Evolutionary conservation across 2,888 invertebrate species (phyloP).

Genomic region (Aethes cnicana): DNA sequence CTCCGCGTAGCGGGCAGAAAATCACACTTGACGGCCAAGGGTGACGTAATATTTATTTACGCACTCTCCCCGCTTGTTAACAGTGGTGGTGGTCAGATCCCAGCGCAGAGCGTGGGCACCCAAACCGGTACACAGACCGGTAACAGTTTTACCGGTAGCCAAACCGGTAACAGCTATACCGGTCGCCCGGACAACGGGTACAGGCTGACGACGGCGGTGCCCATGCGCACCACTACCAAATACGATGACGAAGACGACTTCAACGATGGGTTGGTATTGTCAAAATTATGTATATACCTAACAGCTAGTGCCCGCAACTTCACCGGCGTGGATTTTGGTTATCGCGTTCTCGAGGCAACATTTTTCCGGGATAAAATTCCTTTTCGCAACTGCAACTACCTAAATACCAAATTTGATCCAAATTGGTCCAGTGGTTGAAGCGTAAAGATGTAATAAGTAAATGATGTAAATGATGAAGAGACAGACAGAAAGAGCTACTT

Average conservation of each 20-base stretch:
- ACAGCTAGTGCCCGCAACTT: background rate
- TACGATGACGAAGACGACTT: constrained; percentile 40
- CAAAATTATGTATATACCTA: background rate
- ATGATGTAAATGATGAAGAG: too few relatives aligned
- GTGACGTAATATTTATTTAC: too few relatives aligned
- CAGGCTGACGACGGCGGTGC: constrained; percentile 39
- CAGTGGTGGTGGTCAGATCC: constrained; percentile 46
- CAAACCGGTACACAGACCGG: constrained; percentile 22
- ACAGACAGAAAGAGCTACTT: too few relatives aligned
- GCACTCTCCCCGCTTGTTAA: constrained; percentile 38
- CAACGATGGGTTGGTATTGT: constrained; percentile 38
- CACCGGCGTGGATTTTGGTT: too few relatives aligned
- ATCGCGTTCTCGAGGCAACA: too few relatives aligned
- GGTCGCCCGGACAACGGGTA: constrained; percentile 32
- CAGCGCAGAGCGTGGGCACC: constrained; percentile 31
- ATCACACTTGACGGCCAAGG: too few relatives aligned
- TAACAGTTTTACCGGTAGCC: background rate
- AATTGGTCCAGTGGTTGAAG: too few relatives aligned
- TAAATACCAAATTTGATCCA: too few relatives aligned
- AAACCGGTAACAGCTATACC: constrained; percentile 19
- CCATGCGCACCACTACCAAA: constrained; percentile 34
- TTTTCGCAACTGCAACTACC: too few relatives aligned
- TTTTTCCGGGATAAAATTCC: too few relatives aligned
- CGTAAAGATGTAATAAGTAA: too few relatives aligned
- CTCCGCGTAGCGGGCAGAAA: too few relatives aligned